Conservation (phyloP, 2,797 vertebrate genomes). For the Hirundo rustica region DNA sequence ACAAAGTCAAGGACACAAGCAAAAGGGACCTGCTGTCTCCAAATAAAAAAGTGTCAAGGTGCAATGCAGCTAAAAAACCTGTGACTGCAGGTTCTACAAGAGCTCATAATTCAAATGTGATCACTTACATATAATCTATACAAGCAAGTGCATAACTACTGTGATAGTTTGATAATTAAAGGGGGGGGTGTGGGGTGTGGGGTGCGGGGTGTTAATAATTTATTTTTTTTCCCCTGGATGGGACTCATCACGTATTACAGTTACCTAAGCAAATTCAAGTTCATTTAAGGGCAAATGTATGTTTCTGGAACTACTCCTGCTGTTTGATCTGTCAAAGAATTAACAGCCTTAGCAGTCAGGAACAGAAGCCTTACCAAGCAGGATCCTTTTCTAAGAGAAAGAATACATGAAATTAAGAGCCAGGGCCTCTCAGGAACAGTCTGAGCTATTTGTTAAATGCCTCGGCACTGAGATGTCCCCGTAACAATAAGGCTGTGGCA, state of each 20-base stretch:
- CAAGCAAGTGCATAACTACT: not conserved
- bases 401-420: not conserved
- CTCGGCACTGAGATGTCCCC: not conserved
- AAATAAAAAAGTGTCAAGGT: slow-evolving; percentile 11
- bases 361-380: not conserved
- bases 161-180: not conserved
- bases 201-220: too few species aligned
- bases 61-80: not conserved
- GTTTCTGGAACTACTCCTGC: not conserved
- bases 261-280: not conserved
- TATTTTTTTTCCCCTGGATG: not conserved
- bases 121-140: not conserved
- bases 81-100: not conserved
- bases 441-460: not conserved
- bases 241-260: not conserved
- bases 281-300: not conserved
- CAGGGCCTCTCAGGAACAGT: not conserved
- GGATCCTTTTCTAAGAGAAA: not conserved
- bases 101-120: not conserved
- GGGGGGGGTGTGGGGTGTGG: too few species aligned
- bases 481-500: slow-evolving; percentile 15
- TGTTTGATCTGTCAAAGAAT: slow-evolving; percentile 5
- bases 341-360: not conserved
- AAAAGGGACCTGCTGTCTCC: not conserved
- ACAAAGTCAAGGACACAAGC: not conserved